A percentile compares a stretch with the other conserved stretches of the same genome.
These are phyloP conservation scores for Zaprionus ornatus DNA, from an alignment of 1,140 invertebrate genomes.

Conservation along the genomic window DNA sequence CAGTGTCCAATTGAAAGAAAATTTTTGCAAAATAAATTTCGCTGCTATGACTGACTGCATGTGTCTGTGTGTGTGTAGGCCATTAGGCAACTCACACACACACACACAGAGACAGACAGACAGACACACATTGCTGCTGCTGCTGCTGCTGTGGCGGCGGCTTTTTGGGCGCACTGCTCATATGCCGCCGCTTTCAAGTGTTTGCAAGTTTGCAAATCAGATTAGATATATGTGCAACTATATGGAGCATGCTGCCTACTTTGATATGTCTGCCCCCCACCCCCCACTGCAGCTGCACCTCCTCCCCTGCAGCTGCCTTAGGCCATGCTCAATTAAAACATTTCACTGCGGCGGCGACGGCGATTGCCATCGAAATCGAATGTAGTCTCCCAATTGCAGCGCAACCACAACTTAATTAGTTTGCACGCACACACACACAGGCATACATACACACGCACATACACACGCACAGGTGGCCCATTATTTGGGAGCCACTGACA, in stretches of 20 bases:
- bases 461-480: slow-evolving; percentile 66
- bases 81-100: slow-evolving; percentile 21
- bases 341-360: slow-evolving; percentile 40
- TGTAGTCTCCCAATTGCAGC: slow-evolving; percentile 43
- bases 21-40: slow-evolving; percentile 79
- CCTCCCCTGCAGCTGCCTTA: slow-evolving; percentile 6
- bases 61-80: slow-evolving; percentile 41
- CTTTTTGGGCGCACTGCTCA: slow-evolving; percentile 52
- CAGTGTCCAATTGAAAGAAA: slow-evolving; percentile 81
- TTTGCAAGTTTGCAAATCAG: slow-evolving; percentile 66
- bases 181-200: slow-evolving; percentile 30
- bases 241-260: slow-evolving; percentile 51
- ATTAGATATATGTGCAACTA: slow-evolving; percentile 45
- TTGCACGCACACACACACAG: slow-evolving; percentile 16
- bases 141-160: slow-evolving; percentile 48
- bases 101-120: slow-evolving; percentile 6
- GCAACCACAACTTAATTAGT: slow-evolving; percentile 11
- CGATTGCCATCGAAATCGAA: slow-evolving; percentile 59
- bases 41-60: slow-evolving; percentile 44
- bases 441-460: slow-evolving; percentile 14
- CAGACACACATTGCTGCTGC: neutral
- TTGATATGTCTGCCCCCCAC: slow-evolving; percentile 54
- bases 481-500: slow-evolving; percentile 69
- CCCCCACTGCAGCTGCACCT: neutral
- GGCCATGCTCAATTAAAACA: slow-evolving; percentile 73